phyloP scores from a whole-genome alignment of 2,797 vertebrate genomes.

The Mus spretus region DNA sequence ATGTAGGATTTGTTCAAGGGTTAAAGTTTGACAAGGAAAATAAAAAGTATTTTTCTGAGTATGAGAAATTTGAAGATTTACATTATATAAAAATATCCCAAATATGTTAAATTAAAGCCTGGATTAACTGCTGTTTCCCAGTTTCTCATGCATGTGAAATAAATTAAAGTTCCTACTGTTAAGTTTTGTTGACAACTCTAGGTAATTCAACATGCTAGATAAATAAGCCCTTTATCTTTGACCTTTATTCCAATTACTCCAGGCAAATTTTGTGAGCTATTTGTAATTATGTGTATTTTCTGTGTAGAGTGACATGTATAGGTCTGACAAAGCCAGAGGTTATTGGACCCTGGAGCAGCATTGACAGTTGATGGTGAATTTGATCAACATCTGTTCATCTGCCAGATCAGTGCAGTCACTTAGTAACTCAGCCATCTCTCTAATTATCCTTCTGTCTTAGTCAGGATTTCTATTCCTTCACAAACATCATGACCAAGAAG shows the following conservation, averaged over 20 bases:
- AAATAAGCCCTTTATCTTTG: background rate
- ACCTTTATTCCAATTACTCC: background rate
- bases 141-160: background rate
- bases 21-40: background rate
- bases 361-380: background rate
- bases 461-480: no score
- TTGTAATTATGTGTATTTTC: background rate
- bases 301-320: background rate
- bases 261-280: background rate
- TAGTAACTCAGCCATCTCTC: background rate
- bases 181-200: background rate
- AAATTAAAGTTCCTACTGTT: background rate
- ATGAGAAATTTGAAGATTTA: background rate
- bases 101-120: background rate
- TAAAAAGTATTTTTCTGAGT: constrained; percentile 15
- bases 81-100: background rate
- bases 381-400: background rate
- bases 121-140: background rate
- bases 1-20: background rate
- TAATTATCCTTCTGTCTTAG: background rate
- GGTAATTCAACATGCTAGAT: background rate
- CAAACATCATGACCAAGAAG: no score
- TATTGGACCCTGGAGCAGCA: background rate
- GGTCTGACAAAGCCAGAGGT: background rate
- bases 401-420: background rate